Percentiles rank a stretch among this genome's conserved stretches.
phyloP scores from a whole-genome alignment of 2,888 invertebrate species.

The Thysanoteuthis rhombus region DNA sequence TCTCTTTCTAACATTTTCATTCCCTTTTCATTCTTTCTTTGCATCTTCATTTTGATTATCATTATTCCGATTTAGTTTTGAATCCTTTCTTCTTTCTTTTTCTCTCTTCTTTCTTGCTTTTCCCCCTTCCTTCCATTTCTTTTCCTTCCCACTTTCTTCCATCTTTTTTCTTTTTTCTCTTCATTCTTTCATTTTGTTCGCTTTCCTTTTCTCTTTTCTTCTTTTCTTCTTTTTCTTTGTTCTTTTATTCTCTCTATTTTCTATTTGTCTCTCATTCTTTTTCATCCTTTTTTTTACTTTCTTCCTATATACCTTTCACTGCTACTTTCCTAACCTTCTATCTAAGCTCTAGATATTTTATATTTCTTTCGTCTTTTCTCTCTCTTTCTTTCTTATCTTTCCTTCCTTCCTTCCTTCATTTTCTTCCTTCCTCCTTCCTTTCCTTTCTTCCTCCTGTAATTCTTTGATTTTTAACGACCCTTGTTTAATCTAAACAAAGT shows the following conservation, averaged over 20 bases:
- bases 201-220: neutral
- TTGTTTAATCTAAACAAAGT: neutral
- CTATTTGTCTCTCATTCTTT: neutral
- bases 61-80: too few relatives aligned
- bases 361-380: neutral
- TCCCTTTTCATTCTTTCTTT: neutral
- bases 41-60: neutral
- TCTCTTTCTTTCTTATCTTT: neutral
- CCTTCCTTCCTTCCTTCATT: neutral
- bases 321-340: neutral
- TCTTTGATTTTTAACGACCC: neutral
- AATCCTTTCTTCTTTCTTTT: neutral
- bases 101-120: neutral
- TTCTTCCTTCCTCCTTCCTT: neutral
- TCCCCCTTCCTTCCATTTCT: too few relatives aligned
- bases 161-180: neutral
- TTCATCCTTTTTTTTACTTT: neutral
- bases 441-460: neutral
- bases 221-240: neutral
- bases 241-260: fast-evolving
- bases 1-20: neutral
- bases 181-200: fast-evolving
- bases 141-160: neutral
- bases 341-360: neutral
- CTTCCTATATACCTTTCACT: fast-evolving